Evolutionary conservation across 53 echinoderm and acorn worm species (phyloP), one percentile per base, ranked within the genome.

Genomic region (Astropecten irregularis): DNA sequence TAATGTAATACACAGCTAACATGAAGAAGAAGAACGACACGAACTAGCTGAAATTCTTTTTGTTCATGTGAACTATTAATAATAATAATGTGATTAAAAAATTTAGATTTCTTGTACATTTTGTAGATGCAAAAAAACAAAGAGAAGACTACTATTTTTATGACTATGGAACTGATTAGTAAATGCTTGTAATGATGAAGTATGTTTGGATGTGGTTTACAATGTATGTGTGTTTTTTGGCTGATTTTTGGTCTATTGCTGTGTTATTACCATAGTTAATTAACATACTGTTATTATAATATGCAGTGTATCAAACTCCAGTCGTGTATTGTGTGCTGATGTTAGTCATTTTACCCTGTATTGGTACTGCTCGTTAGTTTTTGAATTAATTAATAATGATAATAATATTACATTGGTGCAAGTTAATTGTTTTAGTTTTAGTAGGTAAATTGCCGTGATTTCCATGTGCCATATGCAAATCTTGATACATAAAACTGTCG

Each of bases 91-190:
- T 79, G 74, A 25, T 66, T 64, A n/a, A 64, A 56, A 53, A 76
- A n/a, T 56, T 62, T 79, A 79, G 79, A 79, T 60, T n/a, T 47
- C 56, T 79, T 79, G 79, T 79, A 79, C 79, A 79, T 79, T 68
- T 61, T 79, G 79, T 79, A 79, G 79, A 79, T 79, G 63, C 42
- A 6, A 79, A 62, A 74, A 73, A 77, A 28, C 55, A 79, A 30
- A n/a, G n/a, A n/a, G n/a, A n/a, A n/a, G n/a, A n/a, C n/a, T n/a
- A 79, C 79, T 79, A 79, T 79, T 79, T 79, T 79, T 79, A 79
- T 79, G 79, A 61, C 61, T 60, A 79, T 44, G 62, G 49, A 27
- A 42, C 58, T 76, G 54, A 76, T 33, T 47, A n/a, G n/a, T n/a
- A 62, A 61, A 79, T 79, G 61, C 44, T 79, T 60, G 62, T 48